Conservation (phyloP, 2,113 vertebrate species). For the Ailurus styani region DNA sequence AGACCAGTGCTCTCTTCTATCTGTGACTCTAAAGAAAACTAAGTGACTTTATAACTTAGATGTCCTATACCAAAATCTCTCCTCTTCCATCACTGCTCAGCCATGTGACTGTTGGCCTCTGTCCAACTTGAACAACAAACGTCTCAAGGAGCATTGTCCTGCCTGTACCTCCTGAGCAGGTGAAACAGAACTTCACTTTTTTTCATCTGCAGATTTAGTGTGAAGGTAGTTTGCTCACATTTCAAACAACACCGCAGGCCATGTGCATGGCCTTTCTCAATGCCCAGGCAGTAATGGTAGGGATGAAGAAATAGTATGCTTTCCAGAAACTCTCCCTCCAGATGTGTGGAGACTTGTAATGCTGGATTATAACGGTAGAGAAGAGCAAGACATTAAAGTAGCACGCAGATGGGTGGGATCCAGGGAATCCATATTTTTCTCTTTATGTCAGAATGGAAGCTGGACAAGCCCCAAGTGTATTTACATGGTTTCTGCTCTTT, state of each 20-base stretch:
- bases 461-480: neutral
- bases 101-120: neutral
- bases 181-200: neutral
- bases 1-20: neutral
- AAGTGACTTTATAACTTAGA: neutral
- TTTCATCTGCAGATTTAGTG: neutral
- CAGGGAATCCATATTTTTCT: neutral
- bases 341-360: neutral
- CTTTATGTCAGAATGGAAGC: neutral
- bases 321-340: neutral
- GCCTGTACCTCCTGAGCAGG: neutral
- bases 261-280: neutral
- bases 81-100: neutral
- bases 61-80: neutral
- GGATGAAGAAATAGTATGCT: neutral
- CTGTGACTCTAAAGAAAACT: neutral
- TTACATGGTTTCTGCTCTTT: neutral
- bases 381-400: neutral
- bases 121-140: neutral
- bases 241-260: neutral
- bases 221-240: neutral
- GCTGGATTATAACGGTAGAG: neutral
- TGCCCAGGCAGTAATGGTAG: neutral
- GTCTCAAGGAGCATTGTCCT: accelerated
- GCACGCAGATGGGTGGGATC: neutral